Evolutionary conservation across 2,113 vertebrate species (phyloP), one percentile per base, ranked within the genome.

Genomic region (Trogon melanurus): DNA sequence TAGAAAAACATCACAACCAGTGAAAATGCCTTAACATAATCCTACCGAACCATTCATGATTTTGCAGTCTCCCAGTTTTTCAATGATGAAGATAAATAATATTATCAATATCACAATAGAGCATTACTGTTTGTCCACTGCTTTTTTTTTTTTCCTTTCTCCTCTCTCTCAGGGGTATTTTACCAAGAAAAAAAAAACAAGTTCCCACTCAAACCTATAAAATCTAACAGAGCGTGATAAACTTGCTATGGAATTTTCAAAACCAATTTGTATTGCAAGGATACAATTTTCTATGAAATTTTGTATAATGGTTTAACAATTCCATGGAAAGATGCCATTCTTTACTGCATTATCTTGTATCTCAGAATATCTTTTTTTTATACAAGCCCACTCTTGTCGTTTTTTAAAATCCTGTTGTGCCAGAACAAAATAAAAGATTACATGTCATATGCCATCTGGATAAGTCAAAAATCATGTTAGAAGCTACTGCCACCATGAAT

Each of bases 281-380:
- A 67, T 56, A 45, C 7, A 78, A 79, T 92, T 93, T 95, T 86
- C 65, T 92, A 72, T 79, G 79, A 64, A 92, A 71, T 91, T 96
- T 53, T 71, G 21, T 88, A 34, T 74, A 70, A 80, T 51, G 23
- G 32, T 74, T 62, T 89, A 91, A 85, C 29, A 89, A 30, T 89
- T 84, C n/a, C n/a, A 60, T 41, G 32, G 64, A 85, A 90, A 66
- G 38, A 54, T 70, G 48, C 45, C 22, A 74, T 91, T 91, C 56
- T 92, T 83, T 71, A 27, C 69, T 56, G 65, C 15, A 36, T 84
- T 94, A 80, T 60, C 22, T 56, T 58, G 10, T 44, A 92, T 62
- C 84, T 81, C 73, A 67, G 47, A 84, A 56, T 89, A 62, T 62
- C 36, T 89, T 91, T 41, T 91, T 41, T 41, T 81, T 62, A 44